Evolutionary conservation across 1,140 invertebrate genomes (phyloP), one percentile per base, ranked within the genome.

Genomic region (Bilobella aurantiaca): DNA sequence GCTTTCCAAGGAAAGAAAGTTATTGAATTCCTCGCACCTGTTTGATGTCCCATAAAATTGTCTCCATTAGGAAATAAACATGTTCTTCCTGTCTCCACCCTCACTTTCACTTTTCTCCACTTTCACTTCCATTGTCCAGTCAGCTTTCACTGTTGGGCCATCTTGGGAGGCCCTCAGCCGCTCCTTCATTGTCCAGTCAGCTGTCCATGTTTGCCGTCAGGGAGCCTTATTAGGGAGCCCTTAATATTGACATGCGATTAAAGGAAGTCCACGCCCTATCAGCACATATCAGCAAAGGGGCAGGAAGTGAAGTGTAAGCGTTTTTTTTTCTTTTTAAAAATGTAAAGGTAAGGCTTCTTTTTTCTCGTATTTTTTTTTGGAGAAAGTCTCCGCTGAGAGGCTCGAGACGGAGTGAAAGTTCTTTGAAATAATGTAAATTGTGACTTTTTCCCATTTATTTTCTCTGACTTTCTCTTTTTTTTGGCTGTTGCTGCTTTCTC

Each of bases 41-140:
- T 53, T 53, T 53, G 49, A 53, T 53, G 49, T 53, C 49, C 25
- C 49, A 53, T 53, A 53, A 53, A 53, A 53, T 53, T 53, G 49
- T 53, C 49, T 53, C 49, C 49, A 53, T 53, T 53, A 53, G 49
- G 49, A 53, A 53, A 53, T 53, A 53, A 53, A 53, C 49, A 53
- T 53, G 49, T 23, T 53, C 49, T 14, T 12, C 49, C 49, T 5
- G 8, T 53, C 21, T 53, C 25, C 49, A 12, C 23, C 21, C 8
- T 53, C 23, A 16, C 49, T 53, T 12, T 53, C 49, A 12, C 49
- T 16, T 53, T 12, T 53, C 8, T 12, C 37, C n/a, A 42, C 37
- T 42, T 42, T 42, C 37, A 42, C 37, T 42, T n/a, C 37, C 8
- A 12, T 42, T 42, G n/a, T 42, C 37, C n/a, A n/a, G n/a, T n/a